Base-by-base conservation (phyloP, 64 coral and sea anemone genomes). In the Actinia tenebrosa region DNA sequence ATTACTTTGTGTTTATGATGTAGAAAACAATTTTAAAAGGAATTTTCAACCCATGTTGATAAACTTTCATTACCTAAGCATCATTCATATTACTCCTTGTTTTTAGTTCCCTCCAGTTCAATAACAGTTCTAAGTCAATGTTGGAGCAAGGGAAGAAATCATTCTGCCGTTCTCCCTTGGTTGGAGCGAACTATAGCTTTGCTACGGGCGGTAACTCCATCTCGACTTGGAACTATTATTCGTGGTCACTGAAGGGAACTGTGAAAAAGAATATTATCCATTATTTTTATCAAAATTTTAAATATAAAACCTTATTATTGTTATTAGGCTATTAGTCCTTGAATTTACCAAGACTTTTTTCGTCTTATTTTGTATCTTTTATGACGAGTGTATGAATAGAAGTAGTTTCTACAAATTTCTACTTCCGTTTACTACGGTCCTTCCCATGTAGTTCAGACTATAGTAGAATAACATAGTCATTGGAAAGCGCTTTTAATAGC, bases 271-370 rank as follows among this genome's bases (percentile, higher is more conserved):
- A 1, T 37, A 10, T 66, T 66, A n/a, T 66, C 13, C 10, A 58
- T 58, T 58, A n/a, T 66, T 66, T 4, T n/a, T n/a, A 66, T 66
- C 63, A 66, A 66, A 66, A 66, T 6, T 66, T 66, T 66, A 66
- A 66, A 66, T 66, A 66, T 66, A 66, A 66, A 66, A 66, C 63
- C 63, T 66, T 23, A 23, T 66, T n/a, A 66, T 61, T 66, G 63
- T 66, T 64, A n/a, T 20, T 14, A 66, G 63, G 10, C 11, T 1
- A 23, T 66, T 66, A 66, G 19, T 66, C 23, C 22, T 66, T 66
- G 22, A 66, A n/a, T 20, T n/a, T 66, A n/a, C 19, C 63, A 66
- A 66, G 63, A 9, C 63, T n/a, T 66, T 66, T 66, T 2, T 66
- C 20, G 19, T 66, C 1, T 66, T 10, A 23, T 66, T 66, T 66